Conservation (phyloP, 2,888 invertebrate species). For the Tholera decimalis region DNA sequence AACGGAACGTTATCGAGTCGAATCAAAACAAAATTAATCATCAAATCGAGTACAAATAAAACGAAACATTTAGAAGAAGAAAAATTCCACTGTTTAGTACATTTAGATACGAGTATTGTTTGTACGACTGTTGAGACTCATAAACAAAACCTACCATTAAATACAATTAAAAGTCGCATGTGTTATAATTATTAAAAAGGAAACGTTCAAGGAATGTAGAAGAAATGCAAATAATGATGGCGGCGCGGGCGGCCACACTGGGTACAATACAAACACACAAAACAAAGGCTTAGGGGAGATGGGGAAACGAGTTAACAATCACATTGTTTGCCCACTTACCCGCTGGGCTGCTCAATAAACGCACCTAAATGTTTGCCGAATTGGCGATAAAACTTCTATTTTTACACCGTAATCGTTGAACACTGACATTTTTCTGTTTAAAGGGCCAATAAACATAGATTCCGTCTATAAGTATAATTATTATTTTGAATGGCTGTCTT, state of each 20-base stretch:
- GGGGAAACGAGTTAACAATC: conserved; percentile 58
- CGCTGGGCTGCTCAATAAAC: conserved; percentile 42
- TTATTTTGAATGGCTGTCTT: conserved; percentile 16
- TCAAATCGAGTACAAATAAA: no score
- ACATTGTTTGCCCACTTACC: conserved; percentile 56
- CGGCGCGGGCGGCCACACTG: conserved; percentile 44
- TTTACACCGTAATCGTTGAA: conserved; percentile 26
- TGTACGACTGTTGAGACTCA: no score
- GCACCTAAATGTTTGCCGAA: conserved; percentile 42
- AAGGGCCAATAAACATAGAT: conserved; percentile 21
- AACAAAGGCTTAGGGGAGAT: conserved; percentile 57
- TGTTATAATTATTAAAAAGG: conserved; percentile 52
- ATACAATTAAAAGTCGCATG: conserved; percentile 55
- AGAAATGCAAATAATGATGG: conserved; percentile 62
- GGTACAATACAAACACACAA: conserved; percentile 47
- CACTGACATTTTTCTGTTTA: conserved; percentile 19
- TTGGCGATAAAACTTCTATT: conserved; percentile 42
- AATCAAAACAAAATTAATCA: no score
- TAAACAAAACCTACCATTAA: conserved; percentile 35
- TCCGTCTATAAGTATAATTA: conserved; percentile 14
- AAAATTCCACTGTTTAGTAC: no score
- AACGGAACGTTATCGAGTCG: no score
- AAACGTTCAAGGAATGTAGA: conserved; percentile 57
- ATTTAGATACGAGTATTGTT: background rate
- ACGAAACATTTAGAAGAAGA: no score